Evolutionary conservation across 2,888 invertebrate genomes (phyloP), one percentile per base, ranked within the genome.

Genomic region (Lymantria dispar): DNA sequence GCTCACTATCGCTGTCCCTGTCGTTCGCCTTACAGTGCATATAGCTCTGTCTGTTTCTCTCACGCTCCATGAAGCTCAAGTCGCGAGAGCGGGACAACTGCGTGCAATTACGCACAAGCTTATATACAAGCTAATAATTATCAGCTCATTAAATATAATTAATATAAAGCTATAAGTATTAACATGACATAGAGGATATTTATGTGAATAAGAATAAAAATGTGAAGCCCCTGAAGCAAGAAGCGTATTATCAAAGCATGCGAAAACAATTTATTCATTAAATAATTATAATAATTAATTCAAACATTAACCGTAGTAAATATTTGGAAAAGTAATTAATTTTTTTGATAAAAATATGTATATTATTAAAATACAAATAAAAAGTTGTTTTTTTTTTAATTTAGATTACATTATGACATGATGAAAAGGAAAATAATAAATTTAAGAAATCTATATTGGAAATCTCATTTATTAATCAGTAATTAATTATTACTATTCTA

Each of bases 1-100:
- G 95, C 87, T 98, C 98, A 82, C 97, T 97, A 92, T 98, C 98
- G 84, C 97, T 98, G 77, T 98, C 95, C 69, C 91, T 85, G 77
- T 92, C 91, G 79, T 86, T 83, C 80, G 82, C 86, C 88, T 92
- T 92, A 71, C 87, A 83, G 71, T 81, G 83, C 73, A 90, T 89
- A 87, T 91, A 92, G 83, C 82, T 87, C 81, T 89, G 88, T 83
- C 90, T 85, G 74, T 89, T 86, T 80, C 91, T 78, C 82, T 87
- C 88, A 70, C 87, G 83, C 69, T 91, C 90, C 85, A 87, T 84
- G 89, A 78, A 91, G 84, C 84, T 87, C 85, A 91, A 70, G 74
- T 89, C 85, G 70, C 85, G 89, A 66, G 89, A 86, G 67, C 78
- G 87, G 66, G 90, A 85, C 70, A 91, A 79, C 91, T 92, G 88